Conservation (phyloP, 2,888 invertebrate genomes). For the Acanthosoma haemorrhoidale region DNA sequence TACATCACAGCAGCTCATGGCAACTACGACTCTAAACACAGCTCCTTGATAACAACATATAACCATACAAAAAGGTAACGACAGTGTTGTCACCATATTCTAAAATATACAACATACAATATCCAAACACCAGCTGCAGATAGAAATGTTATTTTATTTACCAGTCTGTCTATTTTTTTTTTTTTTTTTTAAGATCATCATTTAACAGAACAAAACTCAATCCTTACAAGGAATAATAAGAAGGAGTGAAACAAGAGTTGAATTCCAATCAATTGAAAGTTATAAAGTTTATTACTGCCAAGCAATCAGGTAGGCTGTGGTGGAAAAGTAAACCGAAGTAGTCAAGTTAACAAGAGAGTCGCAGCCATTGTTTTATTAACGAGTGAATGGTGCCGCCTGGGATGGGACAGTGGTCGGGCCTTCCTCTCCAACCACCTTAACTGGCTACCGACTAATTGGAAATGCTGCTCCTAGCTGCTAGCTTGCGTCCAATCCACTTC, state of each 20-base stretch:
- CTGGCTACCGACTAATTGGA: background rate
- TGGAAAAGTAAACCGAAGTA: background rate
- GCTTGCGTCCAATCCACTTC: background rate
- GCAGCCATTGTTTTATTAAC: conserved; percentile 4
- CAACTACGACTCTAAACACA: no score
- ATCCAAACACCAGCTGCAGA: no score
- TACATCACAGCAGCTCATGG: no score
- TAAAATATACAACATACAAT: no score
- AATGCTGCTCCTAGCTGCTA: background rate
- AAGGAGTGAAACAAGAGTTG: background rate
- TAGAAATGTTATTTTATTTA: no score
- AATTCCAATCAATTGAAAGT: background rate
- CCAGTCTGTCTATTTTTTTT: no score
- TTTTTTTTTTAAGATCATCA: no score
- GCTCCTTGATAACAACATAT: no score
- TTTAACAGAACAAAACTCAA: no score
- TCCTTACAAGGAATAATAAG: no score
- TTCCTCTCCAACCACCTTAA: background rate
- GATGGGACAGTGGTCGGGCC: background rate
- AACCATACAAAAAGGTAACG: no score
- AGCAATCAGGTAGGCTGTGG: background rate
- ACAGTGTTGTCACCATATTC: no score
- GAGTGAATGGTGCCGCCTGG: background rate
- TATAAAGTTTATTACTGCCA: background rate
- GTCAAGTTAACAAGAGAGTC: background rate